Base-by-base conservation (phyloP, 2,797 vertebrate species). In the Manis pentadactyla region DNA sequence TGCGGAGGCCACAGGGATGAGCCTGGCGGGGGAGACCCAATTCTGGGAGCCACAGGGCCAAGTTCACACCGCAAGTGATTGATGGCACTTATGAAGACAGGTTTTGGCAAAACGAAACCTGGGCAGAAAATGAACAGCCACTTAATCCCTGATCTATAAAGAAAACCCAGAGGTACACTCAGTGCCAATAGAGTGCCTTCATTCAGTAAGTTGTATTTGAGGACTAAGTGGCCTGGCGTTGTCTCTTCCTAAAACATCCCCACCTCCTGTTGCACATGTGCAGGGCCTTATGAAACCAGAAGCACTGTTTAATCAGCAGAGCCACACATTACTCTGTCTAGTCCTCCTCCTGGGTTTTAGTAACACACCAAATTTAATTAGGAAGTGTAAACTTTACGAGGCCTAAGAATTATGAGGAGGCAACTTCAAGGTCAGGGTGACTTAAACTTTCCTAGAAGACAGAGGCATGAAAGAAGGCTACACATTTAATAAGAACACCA, bases 301-400 rank as follows among this genome's bases (percentile, higher is more conserved):
- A 31, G 73, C 55, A 25, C 27, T 27, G 49, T 51, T 57, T 46
- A 10, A 4, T 23, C 1, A 0, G 77, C 82, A 7, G n/a, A 68
- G 53, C 25, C 27, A 69, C 81, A 34, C 11, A 51, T 18, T n/a
- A 17, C 61, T 69, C 49, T 25, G 57, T 15, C 34, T 75, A 42
- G 5, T 5, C n/a, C 53, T 68, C 42, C 86, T 87, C 78, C 57
- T 64, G 81, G 18, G 57, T 74, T 93, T 94, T 71, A 89, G 31
- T 75, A 92, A 96, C 53, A 94, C 31, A 37, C 17, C 25, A 75
- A 31, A 14, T 49, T 78, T 92, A 95, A 93, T 83, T 71, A 94
- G 37, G 18, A 91, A 75, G 66, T 53, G 9, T 75, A 86, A 95
- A 96, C n/a, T 96, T 97, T 87, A 96, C 7, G 31, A 96, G 86